A percentile compares a stretch with the other conserved stretches of the same genome.
These are phyloP conservation scores for Patiria pectinifera DNA, from an alignment of 53 echinoderm and acorn worm species.

Conservation along the genomic window DNA sequence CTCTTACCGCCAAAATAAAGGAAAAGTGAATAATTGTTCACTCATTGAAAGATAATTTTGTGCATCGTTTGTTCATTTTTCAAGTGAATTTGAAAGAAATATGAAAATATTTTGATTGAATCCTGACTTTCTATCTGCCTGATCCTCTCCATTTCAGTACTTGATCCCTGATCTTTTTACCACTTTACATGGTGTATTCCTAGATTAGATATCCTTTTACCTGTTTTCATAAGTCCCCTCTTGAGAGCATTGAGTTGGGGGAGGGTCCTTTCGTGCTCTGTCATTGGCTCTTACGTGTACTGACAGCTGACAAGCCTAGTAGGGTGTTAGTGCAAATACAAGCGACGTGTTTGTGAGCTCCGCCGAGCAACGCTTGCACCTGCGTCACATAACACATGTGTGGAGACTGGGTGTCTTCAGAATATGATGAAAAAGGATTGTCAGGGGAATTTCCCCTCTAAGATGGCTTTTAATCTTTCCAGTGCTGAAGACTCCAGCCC, in stretches of 20 bases:
- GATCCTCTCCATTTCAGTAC: not conserved
- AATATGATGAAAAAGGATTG: constrained; percentile 22
- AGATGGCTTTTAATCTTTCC: constrained; percentile 37
- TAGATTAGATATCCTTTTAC: not conserved
- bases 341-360: constrained; percentile 40
- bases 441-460: constrained; percentile 34
- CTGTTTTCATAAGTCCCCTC: constrained; percentile 11
- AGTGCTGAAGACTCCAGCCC: not conserved
- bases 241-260: too few species aligned
- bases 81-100: not conserved
- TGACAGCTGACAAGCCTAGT: constrained; percentile 43
- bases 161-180: not conserved
- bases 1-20: not conserved
- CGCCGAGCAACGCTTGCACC: constrained; percentile 34
- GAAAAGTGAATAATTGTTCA: too few species aligned
- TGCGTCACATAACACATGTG: constrained; percentile 65
- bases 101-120: not conserved
- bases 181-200: not conserved
- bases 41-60: not conserved
- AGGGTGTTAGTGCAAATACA: constrained; percentile 46
- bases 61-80: not conserved
- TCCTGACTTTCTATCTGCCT: not conserved
- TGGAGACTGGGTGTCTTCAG: constrained; percentile 30
- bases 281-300: constrained; percentile 32
- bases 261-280: not conserved